Evolutionary conservation across 1,140 invertebrate genomes (phyloP), one percentile per base, ranked within the genome.

Genomic region (Pteromalus puparum): DNA sequence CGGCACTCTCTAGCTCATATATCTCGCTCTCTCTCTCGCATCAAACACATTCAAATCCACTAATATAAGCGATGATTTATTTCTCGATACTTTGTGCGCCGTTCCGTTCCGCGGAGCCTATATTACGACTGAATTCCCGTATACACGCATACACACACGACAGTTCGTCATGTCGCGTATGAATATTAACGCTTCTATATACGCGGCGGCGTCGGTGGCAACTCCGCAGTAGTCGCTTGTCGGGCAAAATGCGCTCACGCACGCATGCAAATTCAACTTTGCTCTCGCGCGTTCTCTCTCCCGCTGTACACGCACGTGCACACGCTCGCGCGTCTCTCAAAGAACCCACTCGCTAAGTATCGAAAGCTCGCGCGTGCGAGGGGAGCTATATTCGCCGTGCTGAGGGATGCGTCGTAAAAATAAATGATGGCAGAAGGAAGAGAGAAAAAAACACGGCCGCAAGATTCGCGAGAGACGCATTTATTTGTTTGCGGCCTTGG

Each of bases 1-100:
- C 15, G 46, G 48, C 48, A 18, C 48, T 53, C 15, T n/a, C n/a
- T n/a, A n/a, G n/a, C 12, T 53, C 48, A 15, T 53, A 53, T 53
- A 2, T 53, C 48, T 53, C 48, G 2, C 48, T 53, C 48, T 53
- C 13, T 15, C 68, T 67, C 48, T 30, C 81, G 86, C 87, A 87
- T 89, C 89, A 89, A 90, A 90, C 87, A 87, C 89, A 90, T 90
- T 90, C 89, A 90, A 90, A 90, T 90, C 88, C 81, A 87, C 89
- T 89, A 90, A 89, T 88, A 88, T 79, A 86, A 80, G 88, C 88
- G 89, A 90, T 90, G 89, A 90, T 90, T 90, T 90, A 90, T 90
- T 90, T 89, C 88, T 89, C 86, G 87, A 90, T 90, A 90, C 88
- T 89, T 90, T 90, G 88, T 88, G 87, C 86, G 65, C 72, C 85